Percentiles rank a stretch among this genome's conserved stretches.
Conservation (phyloP, 2,888 invertebrate species). For the Hofmannophila pseudospretella region DNA sequence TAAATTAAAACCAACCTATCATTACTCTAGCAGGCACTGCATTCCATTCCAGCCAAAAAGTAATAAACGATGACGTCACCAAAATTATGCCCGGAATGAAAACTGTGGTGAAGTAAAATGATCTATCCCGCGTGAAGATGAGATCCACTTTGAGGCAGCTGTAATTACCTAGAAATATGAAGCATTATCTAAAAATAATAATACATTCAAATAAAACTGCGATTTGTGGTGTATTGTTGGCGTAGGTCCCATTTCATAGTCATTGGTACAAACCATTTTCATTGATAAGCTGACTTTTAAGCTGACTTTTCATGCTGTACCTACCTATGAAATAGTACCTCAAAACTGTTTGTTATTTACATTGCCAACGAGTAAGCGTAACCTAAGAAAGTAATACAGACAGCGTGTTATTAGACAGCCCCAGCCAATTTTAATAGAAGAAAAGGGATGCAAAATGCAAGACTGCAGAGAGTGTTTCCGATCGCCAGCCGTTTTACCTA, state of each 20-base stretch:
- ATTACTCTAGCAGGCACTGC: constrained; percentile 97
- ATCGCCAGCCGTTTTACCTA: constrained; percentile 80
- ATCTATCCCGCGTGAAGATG: constrained; percentile 95
- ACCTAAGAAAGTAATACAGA: constrained; percentile 44
- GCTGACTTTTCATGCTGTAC: constrained; percentile 8
- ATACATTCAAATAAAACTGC: constrained; percentile 33
- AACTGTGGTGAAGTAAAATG: constrained; percentile 97
- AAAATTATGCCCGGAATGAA: constrained; percentile 97
- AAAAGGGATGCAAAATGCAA: constrained; percentile 51
- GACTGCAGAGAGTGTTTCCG: constrained; percentile 55
- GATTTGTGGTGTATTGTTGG: constrained; percentile 29
- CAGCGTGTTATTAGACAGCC: constrained; percentile 68
- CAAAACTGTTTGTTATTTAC: constrained; percentile 29
- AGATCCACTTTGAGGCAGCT: constrained; percentile 96
- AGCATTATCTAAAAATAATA: constrained; percentile 61
- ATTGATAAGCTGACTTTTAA: too few species aligned
- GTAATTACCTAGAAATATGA: constrained; percentile 90
- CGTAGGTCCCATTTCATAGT: constrained; percentile 13
- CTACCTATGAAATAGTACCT: constrained; percentile 2
- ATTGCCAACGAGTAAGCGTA: constrained; percentile 49
- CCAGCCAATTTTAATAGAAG: constrained; percentile 60
- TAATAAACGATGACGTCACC: constrained; percentile 97
- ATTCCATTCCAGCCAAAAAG: constrained; percentile 98
- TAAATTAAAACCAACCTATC: constrained; percentile 85
- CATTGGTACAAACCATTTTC: neutral